phyloP scores from a whole-genome alignment of 2,888 invertebrate genomes.

The Laspeyria flexula region DNA sequence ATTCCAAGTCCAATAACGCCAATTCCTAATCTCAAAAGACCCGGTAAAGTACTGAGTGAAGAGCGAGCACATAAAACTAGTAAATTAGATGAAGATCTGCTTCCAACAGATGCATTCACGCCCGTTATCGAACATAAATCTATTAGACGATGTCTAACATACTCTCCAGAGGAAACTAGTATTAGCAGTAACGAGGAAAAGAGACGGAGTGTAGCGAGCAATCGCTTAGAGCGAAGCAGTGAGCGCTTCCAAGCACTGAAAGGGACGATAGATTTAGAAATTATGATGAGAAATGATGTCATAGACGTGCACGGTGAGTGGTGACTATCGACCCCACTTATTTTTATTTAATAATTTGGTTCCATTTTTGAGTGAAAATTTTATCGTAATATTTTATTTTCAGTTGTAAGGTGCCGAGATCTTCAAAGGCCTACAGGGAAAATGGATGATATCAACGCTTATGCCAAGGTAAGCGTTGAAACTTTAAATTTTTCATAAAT shows the following conservation, averaged over 20 bases:
- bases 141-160: conserved; percentile 86
- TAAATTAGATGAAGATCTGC: conserved; percentile 80
- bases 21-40: conserved; percentile 70
- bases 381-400: conserved; percentile 56
- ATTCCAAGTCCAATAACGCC: conserved; percentile 84
- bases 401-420: conserved; percentile 92
- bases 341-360: conserved; percentile 18
- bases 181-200: conserved; percentile 84
- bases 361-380: conserved; percentile 13
- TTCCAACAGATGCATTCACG: conserved; percentile 68
- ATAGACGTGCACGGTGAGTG: conserved; percentile 90
- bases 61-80: conserved; percentile 81
- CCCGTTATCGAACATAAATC: conserved; percentile 81
- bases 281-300: conserved; percentile 83
- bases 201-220: conserved; percentile 82
- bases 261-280: conserved; percentile 88
- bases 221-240: conserved; percentile 68
- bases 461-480: conserved; percentile 88
- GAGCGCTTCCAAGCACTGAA: conserved; percentile 72
- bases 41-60: conserved; percentile 75
- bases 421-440: conserved; percentile 89
- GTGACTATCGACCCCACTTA: conserved; percentile 72
- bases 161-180: conserved; percentile 84
- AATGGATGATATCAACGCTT: conserved; percentile 90
- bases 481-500: neutral